Evolutionary conservation across 2,113 vertebrate genomes (phyloP).

Genomic region (Pipa parva): DNA sequence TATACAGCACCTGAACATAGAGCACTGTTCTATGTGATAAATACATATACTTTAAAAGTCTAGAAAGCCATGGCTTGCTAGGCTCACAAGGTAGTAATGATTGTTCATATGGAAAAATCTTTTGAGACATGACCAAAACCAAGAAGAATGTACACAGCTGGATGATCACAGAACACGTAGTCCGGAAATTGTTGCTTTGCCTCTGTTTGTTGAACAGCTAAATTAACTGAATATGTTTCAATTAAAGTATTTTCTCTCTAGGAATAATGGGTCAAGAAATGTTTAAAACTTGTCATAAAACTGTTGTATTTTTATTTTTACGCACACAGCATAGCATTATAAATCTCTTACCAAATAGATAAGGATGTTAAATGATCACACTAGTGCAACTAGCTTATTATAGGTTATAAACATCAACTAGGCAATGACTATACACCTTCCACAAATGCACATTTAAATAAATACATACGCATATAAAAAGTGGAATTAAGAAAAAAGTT

Average conservation of each 20-base stretch:
- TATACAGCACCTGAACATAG: too few relatives aligned
- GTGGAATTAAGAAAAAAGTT: too few relatives aligned
- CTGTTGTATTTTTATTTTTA: too few relatives aligned
- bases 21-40: background rate
- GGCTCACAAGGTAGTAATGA: constrained; percentile 55
- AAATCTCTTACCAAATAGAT: too few relatives aligned
- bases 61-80: constrained; percentile 57
- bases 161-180: constrained; percentile 68
- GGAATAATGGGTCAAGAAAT: constrained; percentile 11
- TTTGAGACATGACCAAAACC: constrained; percentile 73
- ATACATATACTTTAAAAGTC: background rate
- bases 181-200: constrained; percentile 73
- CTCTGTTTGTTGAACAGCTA: constrained; percentile 68
- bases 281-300: too few relatives aligned
- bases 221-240: constrained; percentile 58
- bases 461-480: too few relatives aligned
- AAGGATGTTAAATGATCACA: too few relatives aligned
- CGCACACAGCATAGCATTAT: too few relatives aligned
- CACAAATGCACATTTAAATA: too few relatives aligned
- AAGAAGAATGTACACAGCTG: constrained; percentile 74
- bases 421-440: too few relatives aligned
- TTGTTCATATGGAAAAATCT: constrained; percentile 65
- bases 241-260: constrained; percentile 50
- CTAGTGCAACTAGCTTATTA: too few relatives aligned
- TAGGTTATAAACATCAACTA: too few relatives aligned